These are phyloP conservation scores for Rhagonycha fulva DNA, from an alignment of 2,888 invertebrate genomes.

Conservation along the genomic window DNA sequence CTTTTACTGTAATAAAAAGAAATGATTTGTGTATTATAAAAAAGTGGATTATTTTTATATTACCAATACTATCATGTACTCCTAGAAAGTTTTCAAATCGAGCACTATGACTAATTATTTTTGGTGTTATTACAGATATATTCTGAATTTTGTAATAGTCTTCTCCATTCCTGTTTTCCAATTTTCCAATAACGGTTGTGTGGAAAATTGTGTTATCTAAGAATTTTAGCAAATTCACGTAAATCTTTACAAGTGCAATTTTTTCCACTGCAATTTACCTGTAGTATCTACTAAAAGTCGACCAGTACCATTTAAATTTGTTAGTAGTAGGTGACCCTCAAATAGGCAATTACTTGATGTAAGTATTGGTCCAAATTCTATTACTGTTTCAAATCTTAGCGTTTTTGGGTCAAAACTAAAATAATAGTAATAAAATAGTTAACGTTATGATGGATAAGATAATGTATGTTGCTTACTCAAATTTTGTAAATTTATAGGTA, in stretches of 20 bases:
- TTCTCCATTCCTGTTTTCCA: neutral
- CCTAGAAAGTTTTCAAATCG: neutral
- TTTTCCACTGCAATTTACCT: neutral
- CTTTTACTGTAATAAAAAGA: neutral
- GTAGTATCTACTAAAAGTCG: neutral
- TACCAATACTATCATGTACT: neutral
- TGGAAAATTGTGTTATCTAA: too few species aligned
- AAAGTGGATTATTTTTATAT: neutral
- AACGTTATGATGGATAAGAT: too few species aligned
- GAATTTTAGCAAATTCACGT: neutral
- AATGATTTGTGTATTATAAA: neutral
- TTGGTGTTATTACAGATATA: neutral
- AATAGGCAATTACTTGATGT: neutral
- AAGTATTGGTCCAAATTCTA: neutral
- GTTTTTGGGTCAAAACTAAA: neutral
- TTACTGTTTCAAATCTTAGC: neutral
- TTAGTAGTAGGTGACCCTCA: neutral
- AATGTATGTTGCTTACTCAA: neutral
- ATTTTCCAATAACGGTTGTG: neutral
- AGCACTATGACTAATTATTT: neutral
- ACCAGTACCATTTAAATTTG: neutral
- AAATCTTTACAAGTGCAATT: neutral
- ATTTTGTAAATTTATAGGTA: neutral
- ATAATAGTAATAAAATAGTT: neutral
- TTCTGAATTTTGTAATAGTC: neutral